These are phyloP conservation scores for Aproaerema taeniolella DNA, from an alignment of 2,888 invertebrate genomes.

Conservation along the genomic window DNA sequence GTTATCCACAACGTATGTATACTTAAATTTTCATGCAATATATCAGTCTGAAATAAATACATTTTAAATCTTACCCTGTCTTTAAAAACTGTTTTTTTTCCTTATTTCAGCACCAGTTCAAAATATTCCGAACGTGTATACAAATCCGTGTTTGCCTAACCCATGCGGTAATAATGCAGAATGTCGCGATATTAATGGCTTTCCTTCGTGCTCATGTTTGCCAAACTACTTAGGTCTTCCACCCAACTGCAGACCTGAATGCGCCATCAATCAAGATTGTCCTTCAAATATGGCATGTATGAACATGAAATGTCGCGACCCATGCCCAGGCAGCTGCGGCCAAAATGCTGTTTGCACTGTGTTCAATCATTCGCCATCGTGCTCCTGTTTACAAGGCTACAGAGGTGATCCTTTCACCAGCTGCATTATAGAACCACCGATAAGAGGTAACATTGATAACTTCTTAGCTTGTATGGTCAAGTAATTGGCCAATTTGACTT, in stretches of 20 bases:
- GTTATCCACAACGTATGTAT: slow-evolving; percentile 72
- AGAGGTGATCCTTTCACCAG: slow-evolving; percentile 87
- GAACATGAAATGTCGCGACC: slow-evolving; percentile 84
- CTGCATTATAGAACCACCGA: slow-evolving; percentile 73
- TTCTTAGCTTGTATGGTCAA: too few species aligned
- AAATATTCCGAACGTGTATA: slow-evolving; percentile 45
- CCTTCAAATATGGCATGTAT: slow-evolving; percentile 83
- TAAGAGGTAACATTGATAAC: slow-evolving; percentile 53
- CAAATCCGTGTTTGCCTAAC: slow-evolving; percentile 82
- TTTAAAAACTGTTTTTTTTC: slow-evolving; percentile 6
- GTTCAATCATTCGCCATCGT: slow-evolving; percentile 83
- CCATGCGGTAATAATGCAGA: slow-evolving; percentile 83
- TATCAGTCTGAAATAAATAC: not conserved
- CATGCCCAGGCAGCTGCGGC: slow-evolving; percentile 85
- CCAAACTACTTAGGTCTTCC: slow-evolving; percentile 81
- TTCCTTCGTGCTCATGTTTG: slow-evolving; percentile 82
- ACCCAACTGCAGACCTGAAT: slow-evolving; percentile 85
- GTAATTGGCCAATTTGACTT: too few species aligned
- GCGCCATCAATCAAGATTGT: slow-evolving; percentile 85
- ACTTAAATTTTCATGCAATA: not conserved
- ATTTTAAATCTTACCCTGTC: not conserved
- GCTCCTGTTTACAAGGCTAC: slow-evolving; percentile 82
- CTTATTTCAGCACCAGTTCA: slow-evolving; percentile 40
- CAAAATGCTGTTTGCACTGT: slow-evolving; percentile 79
- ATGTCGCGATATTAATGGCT: slow-evolving; percentile 77